Conservation (phyloP, 1,140 invertebrate species). For the Epicauta chinensis region DNA sequence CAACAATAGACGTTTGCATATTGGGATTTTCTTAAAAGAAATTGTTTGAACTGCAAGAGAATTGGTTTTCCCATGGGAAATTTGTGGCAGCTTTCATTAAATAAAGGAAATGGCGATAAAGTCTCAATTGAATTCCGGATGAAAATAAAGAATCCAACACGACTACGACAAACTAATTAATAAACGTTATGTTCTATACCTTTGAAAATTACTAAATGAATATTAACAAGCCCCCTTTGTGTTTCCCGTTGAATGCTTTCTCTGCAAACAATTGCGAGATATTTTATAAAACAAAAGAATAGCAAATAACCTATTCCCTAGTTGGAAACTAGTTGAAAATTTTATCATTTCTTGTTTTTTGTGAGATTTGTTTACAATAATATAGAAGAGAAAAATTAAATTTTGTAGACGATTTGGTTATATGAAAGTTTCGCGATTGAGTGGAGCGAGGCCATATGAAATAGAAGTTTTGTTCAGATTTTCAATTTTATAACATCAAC, state of each 20-base stretch:
- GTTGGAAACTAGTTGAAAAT: no score
- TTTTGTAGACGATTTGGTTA: no score
- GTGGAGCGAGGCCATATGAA: no score
- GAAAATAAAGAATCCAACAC: not conserved
- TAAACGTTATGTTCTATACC: not conserved
- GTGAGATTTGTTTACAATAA: no score
- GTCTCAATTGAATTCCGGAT: slow-evolving; percentile 9
- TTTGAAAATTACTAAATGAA: slow-evolving; percentile 1
- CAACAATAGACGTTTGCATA: slow-evolving; percentile 8
- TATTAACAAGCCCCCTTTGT: not conserved
- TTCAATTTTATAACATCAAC: not conserved
- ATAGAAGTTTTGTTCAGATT: not conserved
- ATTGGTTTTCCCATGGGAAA: slow-evolving; percentile 13
- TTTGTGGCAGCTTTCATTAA: slow-evolving; percentile 12
- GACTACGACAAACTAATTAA: not conserved
- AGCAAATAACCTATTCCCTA: no score
- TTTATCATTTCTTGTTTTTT: no score
- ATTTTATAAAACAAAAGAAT: no score
- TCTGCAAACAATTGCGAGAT: no score
- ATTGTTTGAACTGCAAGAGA: slow-evolving; percentile 14
- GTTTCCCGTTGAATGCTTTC: not conserved
- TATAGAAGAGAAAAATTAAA: no score
- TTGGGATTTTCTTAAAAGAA: slow-evolving; percentile 5
- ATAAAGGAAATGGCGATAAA: slow-evolving; percentile 15
- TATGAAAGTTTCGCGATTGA: no score